phyloP scores from a whole-genome alignment of 2,797 vertebrate species.

The Lepus townsendii region DNA sequence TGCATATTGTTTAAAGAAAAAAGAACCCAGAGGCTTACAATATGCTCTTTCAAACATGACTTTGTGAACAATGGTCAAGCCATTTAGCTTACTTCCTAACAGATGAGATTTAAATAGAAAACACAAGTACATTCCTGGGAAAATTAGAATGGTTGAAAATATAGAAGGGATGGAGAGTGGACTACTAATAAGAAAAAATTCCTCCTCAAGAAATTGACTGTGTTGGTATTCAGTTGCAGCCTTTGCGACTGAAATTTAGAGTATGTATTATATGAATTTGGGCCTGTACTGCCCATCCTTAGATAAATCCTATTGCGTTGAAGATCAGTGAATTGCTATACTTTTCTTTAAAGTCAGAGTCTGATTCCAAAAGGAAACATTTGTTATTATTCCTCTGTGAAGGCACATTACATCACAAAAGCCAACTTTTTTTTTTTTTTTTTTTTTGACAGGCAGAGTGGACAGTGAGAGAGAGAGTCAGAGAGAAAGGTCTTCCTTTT shows the following conservation, averaged over 20 bases:
- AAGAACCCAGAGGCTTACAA: constrained; percentile 51
- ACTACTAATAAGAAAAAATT: constrained; percentile 3
- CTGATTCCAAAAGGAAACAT: background rate
- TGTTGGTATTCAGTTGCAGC: background rate
- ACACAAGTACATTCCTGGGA: constrained; percentile 58
- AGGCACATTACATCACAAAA: background rate
- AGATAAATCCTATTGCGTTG: background rate
- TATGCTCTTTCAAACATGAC: constrained; percentile 49
- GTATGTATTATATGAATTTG: background rate
- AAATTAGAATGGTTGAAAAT: constrained; percentile 68
- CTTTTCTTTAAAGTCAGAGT: background rate
- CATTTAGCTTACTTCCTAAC: constrained; percentile 66
- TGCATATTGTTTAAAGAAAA: constrained; percentile 65
- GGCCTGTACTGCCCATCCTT: background rate
- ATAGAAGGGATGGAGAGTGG: constrained; percentile 18
- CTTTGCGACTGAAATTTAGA: background rate
- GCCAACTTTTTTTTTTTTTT: background rate
- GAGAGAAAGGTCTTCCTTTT: no score
- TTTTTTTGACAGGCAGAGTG: no score
- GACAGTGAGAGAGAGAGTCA: no score
- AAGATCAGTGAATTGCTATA: background rate
- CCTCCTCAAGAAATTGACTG: background rate
- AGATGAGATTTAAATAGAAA: constrained; percentile 80
- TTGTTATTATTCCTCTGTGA: background rate
- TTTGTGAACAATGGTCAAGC: constrained; percentile 73